Conservation (phyloP, 92 coral and sea anemone species). For the Parazoanthus darwini region DNA sequence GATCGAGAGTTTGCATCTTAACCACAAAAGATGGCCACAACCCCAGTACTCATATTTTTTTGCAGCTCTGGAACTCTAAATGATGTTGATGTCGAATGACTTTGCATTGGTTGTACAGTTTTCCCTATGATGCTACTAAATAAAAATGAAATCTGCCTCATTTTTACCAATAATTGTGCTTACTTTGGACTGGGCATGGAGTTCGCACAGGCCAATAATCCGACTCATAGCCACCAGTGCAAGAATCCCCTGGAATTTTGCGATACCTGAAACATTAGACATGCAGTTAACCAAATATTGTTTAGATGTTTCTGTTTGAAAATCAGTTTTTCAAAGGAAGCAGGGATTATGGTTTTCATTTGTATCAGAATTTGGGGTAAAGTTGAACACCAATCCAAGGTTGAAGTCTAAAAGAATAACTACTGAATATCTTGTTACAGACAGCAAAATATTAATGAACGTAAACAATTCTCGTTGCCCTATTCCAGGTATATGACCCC, state of each 20-base stretch:
- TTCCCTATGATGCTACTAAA: neutral
- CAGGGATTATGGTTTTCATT: neutral
- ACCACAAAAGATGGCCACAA: too few species aligned
- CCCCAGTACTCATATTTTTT: too few species aligned
- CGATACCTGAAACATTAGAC: conserved; percentile 58
- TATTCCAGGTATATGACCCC: too few species aligned
- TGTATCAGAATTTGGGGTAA: neutral
- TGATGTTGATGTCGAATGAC: neutral
- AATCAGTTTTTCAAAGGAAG: neutral
- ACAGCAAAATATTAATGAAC: too few species aligned
- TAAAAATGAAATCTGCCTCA: neutral
- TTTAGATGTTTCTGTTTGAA: too few species aligned
- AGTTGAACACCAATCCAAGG: too few species aligned
- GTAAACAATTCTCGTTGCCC: too few species aligned
- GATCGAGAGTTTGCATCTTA: too few species aligned
- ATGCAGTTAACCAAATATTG: neutral
- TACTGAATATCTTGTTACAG: too few species aligned
- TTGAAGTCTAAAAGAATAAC: too few species aligned
- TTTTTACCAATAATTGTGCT: neutral
- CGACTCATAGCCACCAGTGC: conserved; percentile 65
- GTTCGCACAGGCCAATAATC: conserved; percentile 63
- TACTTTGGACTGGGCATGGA: conserved; percentile 87
- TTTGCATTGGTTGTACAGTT: neutral
- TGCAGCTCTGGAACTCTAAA: too few species aligned
- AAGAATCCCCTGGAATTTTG: conserved; percentile 77